These are phyloP conservation scores for Platyura marginata DNA, from an alignment of 1,140 invertebrate species.

Conservation along the genomic window DNA sequence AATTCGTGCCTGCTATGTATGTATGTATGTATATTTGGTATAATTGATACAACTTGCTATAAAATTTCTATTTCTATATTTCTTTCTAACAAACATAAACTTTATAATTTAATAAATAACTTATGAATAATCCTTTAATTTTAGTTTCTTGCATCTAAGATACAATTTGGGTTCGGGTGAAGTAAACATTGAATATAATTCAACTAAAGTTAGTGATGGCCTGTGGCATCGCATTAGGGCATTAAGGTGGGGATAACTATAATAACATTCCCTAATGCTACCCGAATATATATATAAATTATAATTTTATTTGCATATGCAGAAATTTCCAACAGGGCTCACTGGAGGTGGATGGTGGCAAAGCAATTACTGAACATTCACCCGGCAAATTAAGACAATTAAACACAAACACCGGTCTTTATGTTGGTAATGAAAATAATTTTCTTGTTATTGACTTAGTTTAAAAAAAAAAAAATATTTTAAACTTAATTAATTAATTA, in stretches of 20 bases:
- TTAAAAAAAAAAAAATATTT: neutral
- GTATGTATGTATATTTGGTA: too few relatives aligned
- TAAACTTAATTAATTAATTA: neutral
- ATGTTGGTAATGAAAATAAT: conserved; percentile 77
- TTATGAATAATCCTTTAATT: too few relatives aligned
- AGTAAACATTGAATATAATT: conserved; percentile 63
- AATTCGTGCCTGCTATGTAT: too few relatives aligned
- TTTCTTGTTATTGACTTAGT: too few relatives aligned
- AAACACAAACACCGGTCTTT: conserved; percentile 68
- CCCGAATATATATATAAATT: too few relatives aligned
- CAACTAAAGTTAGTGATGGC: conserved; percentile 75
- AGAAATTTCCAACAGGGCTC: conserved; percentile 74
- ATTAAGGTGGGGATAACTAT: conserved; percentile 70
- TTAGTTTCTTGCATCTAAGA: conserved; percentile 28
- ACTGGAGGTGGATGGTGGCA: conserved; percentile 66
- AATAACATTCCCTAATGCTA: too few relatives aligned
- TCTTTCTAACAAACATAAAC: too few relatives aligned
- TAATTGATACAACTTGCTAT: too few relatives aligned
- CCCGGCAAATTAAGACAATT: conserved; percentile 68
- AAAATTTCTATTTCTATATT: too few relatives aligned
- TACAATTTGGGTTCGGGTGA: conserved; percentile 63
- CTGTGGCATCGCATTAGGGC: conserved; percentile 79
- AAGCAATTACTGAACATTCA: conserved; percentile 53
- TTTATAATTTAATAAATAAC: too few relatives aligned
- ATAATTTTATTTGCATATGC: conserved; percentile 9